Conservation (phyloP, 2,888 invertebrate species). For the Agrochola litura region DNA sequence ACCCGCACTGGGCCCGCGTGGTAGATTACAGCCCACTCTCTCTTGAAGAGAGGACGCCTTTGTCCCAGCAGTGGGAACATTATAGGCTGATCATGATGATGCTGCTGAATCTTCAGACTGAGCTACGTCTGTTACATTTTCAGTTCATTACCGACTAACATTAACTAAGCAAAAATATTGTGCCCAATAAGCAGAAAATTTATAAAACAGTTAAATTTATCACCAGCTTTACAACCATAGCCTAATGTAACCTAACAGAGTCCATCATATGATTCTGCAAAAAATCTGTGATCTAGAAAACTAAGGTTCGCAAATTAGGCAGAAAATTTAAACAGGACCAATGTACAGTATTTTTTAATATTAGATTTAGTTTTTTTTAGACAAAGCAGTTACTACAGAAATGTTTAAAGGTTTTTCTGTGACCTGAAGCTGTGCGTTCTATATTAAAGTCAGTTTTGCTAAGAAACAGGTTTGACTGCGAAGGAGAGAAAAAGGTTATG, state of each 20-base stretch:
- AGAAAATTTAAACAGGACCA: background rate
- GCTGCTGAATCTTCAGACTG: background rate
- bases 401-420: background rate
- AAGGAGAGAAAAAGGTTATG: background rate
- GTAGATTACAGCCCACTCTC: too few relatives aligned
- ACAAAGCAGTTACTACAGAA: background rate
- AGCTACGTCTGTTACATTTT: background rate
- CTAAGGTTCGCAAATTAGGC: background rate
- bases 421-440: background rate
- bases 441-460: background rate
- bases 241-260: background rate
- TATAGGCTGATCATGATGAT: too few relatives aligned
- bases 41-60: too few relatives aligned
- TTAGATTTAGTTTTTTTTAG: conserved; percentile 9
- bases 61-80: too few relatives aligned
- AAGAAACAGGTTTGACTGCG: background rate
- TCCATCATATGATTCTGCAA: background rate
- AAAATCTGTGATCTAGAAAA: background rate
- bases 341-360: background rate
- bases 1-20: too few relatives aligned
- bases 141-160: background rate
- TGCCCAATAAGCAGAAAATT: too few relatives aligned
- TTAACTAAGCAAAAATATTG: background rate
- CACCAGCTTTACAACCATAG: background rate
- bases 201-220: too few relatives aligned